Evolutionary conservation across 1,140 invertebrate genomes (phyloP).

Genomic region (Saxidomus purpurata): DNA sequence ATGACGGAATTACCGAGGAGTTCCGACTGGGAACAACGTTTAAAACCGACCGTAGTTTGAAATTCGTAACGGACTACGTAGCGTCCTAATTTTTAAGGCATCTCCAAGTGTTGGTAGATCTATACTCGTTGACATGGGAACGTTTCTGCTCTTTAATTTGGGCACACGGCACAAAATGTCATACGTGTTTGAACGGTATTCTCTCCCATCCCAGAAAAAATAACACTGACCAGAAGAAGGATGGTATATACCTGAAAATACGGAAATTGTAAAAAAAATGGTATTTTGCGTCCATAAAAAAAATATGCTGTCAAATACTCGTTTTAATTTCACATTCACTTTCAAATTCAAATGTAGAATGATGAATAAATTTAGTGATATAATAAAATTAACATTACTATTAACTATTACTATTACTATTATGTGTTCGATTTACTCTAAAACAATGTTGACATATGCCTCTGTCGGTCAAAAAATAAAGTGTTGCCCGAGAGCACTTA

Average conservation of each 20-base stretch:
- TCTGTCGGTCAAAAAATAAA: too few relatives aligned
- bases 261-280: background rate
- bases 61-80: constrained; percentile 28
- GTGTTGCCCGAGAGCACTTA: too few relatives aligned
- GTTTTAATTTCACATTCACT: background rate
- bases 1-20: too few relatives aligned
- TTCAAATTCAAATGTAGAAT: background rate
- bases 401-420: background rate
- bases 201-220: constrained; percentile 16
- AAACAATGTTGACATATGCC: too few relatives aligned
- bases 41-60: background rate
- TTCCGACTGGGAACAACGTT: too few relatives aligned
- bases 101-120: background rate
- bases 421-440: too few relatives aligned
- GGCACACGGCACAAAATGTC: constrained; percentile 35
- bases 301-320: background rate
- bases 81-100: constrained; percentile 17
- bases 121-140: background rate
- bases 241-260: constrained; percentile 35
- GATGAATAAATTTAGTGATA: background rate
- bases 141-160: background rate
- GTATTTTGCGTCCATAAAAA: background rate
- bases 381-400: constrained; percentile 1
- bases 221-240: constrained; percentile 28
- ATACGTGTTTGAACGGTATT: background rate